These are phyloP conservation scores for Philonicus albiceps DNA, from an alignment of 2,888 invertebrate genomes.

Conservation along the genomic window DNA sequence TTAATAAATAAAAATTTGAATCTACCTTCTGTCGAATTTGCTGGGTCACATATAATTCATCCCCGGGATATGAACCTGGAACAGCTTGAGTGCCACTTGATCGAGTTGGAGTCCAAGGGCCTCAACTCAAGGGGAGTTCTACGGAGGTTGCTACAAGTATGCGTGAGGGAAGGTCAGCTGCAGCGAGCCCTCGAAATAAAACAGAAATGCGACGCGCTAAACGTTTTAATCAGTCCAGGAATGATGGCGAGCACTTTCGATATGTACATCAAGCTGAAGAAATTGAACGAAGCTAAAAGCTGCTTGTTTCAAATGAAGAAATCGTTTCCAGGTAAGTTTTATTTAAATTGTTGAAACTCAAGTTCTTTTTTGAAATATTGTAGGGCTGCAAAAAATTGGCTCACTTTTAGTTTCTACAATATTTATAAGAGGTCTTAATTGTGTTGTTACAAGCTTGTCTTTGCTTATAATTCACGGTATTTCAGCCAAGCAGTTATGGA, in stretches of 20 bases:
- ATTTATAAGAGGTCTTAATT: too few relatives aligned
- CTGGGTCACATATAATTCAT: conserved; percentile 63
- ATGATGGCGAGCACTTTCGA: conserved; percentile 73
- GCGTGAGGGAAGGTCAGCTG: conserved; percentile 67
- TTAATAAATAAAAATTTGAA: conserved; percentile 62
- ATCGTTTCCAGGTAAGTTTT: conserved; percentile 61
- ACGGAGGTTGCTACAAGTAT: conserved; percentile 68
- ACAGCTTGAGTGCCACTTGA: conserved; percentile 70
- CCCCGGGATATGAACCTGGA: conserved; percentile 71
- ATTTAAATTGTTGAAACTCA: neutral
- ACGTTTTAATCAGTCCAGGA: conserved; percentile 69
- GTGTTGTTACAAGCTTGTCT: too few relatives aligned
- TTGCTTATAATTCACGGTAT: too few relatives aligned
- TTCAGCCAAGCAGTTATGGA: too few relatives aligned
- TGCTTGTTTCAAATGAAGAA: conserved; percentile 66
- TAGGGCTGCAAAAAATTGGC: too few relatives aligned
- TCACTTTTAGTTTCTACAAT: too few relatives aligned
- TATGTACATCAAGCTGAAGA: conserved; percentile 67
- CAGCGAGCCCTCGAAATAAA: conserved; percentile 67
- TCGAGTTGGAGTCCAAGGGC: conserved; percentile 71
- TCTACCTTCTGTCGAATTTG: conserved; percentile 56
- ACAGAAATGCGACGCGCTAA: conserved; percentile 65
- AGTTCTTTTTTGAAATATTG: too few relatives aligned
- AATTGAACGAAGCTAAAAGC: conserved; percentile 67
- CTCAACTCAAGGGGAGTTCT: conserved; percentile 74